Evolutionary conservation across 2,113 vertebrate species (phyloP).

Genomic region (Corynorhinus townsendii): DNA sequence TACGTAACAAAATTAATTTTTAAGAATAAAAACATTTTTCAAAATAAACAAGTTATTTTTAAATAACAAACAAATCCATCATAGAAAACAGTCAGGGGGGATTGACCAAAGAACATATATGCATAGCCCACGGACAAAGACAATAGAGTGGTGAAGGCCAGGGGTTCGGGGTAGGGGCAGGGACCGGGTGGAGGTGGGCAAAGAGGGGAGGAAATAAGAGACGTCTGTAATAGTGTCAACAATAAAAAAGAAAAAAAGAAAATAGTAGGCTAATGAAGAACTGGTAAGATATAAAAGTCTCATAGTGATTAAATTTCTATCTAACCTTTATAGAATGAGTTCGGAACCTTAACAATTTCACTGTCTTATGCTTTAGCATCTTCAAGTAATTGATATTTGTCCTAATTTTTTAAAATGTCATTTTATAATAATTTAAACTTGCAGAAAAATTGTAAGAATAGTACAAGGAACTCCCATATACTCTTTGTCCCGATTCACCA

Average conservation of each 20-base stretch:
- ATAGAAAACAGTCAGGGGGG: background rate
- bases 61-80: background rate
- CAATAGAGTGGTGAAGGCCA: background rate
- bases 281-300: background rate
- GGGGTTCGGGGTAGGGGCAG: no score
- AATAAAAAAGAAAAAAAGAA: background rate
- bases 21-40: background rate
- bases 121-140: background rate
- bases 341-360: background rate
- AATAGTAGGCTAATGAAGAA: background rate
- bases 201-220: background rate
- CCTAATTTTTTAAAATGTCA: background rate
- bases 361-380: background rate
- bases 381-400: background rate
- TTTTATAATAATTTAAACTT: slow-evolving; percentile 24
- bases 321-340: background rate
- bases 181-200: background rate
- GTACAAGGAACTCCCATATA: background rate
- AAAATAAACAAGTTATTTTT: background rate
- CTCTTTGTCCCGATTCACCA: background rate
- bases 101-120: background rate
- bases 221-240: background rate
- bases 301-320: background rate
- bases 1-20: background rate
- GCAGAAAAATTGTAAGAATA: background rate